Base-by-base conservation (phyloP, 2,797 vertebrate species). In the Sebastes diploproa region DNA sequence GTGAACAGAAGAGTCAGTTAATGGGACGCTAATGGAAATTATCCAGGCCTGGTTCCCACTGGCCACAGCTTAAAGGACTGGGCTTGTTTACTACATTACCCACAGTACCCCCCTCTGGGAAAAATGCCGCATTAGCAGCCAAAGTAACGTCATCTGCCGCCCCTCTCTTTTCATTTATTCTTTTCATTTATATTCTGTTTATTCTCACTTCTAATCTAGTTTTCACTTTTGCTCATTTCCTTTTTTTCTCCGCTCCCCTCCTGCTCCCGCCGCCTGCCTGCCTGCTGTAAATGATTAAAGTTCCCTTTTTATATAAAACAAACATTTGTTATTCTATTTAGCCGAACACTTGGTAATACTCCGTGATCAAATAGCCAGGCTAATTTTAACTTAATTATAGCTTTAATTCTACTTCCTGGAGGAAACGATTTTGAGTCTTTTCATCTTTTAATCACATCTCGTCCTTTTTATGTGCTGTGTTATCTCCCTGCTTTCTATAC, bases 11-110 rank as follows among this genome's bases (percentile, higher is more conserved):
- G 66, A 82, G 70, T 82, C 71, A 61, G 55, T 82, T 91, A 89
- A 90, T 83, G 81, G 76, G 77, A 52, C 13, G 2, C 75, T 91
- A 91, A 93, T 91, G 87, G 90, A 75, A 91, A 81, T 77, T 36
- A 83, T 70, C 81, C 76, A 76, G 59, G 67, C 59, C 61, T 27
- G 56, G 66, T 56, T 88, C 89, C 88, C 85, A 77, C 36, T 66
- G 89, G 84, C 73, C 82, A 58, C 85, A 74, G 82, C 78, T 91
- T 88, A 87, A 77, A 86, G 71, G 63, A 66, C 72, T 77, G 29
- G 12, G 29, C 30, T 52, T 77, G 69, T 87, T 89, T 63, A 89
- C 86, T 82, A 81, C 78, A 78, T 88, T 86, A 86, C 80, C 82
- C 78, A 64, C 54, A 71, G 4, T 29, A 61, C 63, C 22, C 50